Evolutionary conservation across 2,113 vertebrate genomes (phyloP).

Genomic region (Ascaphus truei): DNA sequence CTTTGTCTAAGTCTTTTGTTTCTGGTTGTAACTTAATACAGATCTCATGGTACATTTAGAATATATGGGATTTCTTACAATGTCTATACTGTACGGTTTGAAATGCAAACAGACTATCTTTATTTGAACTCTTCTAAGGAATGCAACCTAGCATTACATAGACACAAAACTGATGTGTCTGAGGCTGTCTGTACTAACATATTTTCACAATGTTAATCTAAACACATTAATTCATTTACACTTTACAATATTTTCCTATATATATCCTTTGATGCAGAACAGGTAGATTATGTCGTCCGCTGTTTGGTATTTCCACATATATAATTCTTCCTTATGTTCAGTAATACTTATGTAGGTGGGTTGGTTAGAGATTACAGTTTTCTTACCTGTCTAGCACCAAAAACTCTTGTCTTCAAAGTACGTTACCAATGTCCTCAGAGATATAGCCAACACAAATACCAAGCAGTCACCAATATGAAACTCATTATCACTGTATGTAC

Average conservation of each 20-base stretch:
- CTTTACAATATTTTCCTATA: not conserved
- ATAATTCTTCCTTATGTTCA: not conserved
- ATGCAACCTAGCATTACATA: not conserved
- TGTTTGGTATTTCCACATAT: not conserved
- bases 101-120: not conserved
- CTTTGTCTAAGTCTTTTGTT: no score
- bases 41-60: no score
- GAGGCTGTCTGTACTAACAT: not conserved
- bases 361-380: no score
- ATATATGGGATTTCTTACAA: no score
- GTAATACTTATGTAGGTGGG: constrained; percentile 24
- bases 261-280: not conserved
- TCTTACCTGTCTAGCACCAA: no score
- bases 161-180: not conserved
- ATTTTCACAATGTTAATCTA: not conserved
- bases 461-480: no score
- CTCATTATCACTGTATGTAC: no score
- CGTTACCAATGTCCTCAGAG: no score
- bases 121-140: not conserved
- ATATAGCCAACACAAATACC: no score
- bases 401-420: not conserved
- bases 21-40: no score
- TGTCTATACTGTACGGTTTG: no score
- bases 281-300: not conserved
- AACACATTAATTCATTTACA: not conserved